A percentile compares a stretch with the other conserved stretches of the same genome.
phyloP scores from a whole-genome alignment of 92 coral and sea anemone genomes.

The Porites evermanni region DNA sequence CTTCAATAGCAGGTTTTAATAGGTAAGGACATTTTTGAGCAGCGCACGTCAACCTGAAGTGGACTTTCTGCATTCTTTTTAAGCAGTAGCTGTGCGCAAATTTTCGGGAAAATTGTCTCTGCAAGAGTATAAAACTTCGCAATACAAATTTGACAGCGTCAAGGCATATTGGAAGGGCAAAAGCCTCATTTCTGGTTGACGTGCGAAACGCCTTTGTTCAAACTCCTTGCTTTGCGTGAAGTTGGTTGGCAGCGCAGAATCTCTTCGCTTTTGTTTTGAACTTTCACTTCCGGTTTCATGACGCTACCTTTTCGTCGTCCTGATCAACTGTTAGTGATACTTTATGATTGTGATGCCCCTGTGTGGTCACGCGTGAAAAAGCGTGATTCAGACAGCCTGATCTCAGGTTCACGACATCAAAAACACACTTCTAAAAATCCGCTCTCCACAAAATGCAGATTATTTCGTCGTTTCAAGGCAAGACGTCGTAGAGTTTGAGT shows the following conservation, averaged over 20 bases:
- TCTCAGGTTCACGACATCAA: neutral
- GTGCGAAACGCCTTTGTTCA: no score
- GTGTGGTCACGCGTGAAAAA: neutral
- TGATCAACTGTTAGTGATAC: neutral
- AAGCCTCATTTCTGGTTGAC: no score
- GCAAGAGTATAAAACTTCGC: no score
- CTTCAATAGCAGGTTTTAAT: no score
- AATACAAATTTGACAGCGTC: no score
- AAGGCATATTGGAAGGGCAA: no score
- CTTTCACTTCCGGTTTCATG: constrained; percentile 14
- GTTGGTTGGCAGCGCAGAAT: neutral
- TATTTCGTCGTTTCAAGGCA: neutral
- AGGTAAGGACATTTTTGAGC: no score
- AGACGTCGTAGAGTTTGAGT: neutral
- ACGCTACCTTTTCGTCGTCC: neutral
- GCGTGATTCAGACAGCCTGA: neutral
- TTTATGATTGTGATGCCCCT: neutral
- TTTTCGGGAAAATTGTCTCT: no score
- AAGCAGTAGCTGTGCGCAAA: no score
- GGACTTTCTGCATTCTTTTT: no score
- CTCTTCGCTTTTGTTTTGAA: neutral
- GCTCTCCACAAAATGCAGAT: neutral
- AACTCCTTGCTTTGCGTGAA: neutral
- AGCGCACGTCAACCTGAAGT: no score
- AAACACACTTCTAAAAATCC: neutral